Percentiles rank a stretch among this genome's conserved stretches.
These are phyloP conservation scores for Phocoena sinus DNA, from an alignment of 2,113 vertebrate genomes.

Conservation along the genomic window DNA sequence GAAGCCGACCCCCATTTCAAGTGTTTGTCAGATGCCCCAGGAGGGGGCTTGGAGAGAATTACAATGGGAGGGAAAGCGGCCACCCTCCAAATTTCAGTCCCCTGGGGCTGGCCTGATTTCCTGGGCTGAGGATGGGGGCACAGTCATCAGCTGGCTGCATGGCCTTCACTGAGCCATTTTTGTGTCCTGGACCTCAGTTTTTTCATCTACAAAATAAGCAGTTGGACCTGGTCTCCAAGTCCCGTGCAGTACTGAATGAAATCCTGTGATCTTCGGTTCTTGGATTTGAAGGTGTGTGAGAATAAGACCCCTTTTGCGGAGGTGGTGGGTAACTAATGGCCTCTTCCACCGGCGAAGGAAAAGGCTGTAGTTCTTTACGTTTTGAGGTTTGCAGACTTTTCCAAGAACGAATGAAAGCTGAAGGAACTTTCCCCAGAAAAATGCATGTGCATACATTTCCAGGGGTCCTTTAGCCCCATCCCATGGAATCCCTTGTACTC, in stretches of 20 bases:
- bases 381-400: background rate
- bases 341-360: background rate
- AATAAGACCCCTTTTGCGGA: background rate
- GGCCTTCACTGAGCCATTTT: background rate
- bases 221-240: background rate
- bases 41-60: background rate
- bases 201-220: background rate
- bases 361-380: background rate
- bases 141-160: fast-evolving
- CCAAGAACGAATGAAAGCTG: background rate
- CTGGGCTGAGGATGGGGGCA: background rate
- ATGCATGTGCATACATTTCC: background rate
- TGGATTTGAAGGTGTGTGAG: background rate
- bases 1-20: background rate
- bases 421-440: background rate
- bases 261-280: background rate
- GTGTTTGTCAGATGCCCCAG: background rate
- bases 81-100: background rate
- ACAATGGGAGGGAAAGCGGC: background rate
- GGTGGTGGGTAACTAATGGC: background rate
- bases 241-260: background rate
- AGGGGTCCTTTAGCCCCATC: background rate
- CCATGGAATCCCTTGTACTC: background rate
- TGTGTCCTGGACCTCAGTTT: background rate
- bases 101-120: background rate